Percentiles rank a stretch among this genome's conserved stretches.
Conservation (phyloP, 2,888 invertebrate species). For the Drosophila fulvimacula region DNA sequence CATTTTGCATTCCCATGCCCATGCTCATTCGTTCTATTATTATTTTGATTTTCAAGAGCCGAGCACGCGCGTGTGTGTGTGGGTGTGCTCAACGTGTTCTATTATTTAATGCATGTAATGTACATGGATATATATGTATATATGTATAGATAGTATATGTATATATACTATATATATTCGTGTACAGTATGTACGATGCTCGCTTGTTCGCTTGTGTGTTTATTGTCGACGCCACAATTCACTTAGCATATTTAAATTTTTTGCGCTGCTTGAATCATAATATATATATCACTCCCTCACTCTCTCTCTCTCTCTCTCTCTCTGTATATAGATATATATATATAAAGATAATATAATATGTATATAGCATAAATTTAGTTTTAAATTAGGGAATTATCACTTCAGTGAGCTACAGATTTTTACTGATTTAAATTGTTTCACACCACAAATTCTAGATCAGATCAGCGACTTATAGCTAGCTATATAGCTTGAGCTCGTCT, state of each 20-base stretch:
- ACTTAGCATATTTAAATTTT: slow-evolving; percentile 78
- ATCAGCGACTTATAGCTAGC: slow-evolving; percentile 7
- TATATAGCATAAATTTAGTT: slow-evolving; percentile 5
- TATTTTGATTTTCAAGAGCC: slow-evolving; percentile 53
- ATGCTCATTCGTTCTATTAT: slow-evolving; percentile 38
- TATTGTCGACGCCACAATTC: slow-evolving; percentile 64
- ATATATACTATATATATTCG: slow-evolving; percentile 14
- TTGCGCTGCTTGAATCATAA: slow-evolving; percentile 61
- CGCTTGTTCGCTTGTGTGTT: slow-evolving; percentile 28
- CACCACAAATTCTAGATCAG: slow-evolving; percentile 1
- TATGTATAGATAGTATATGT: slow-evolving; percentile 7
- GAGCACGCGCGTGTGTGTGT: not conserved
- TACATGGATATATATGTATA: slow-evolving; percentile 9
- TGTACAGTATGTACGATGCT: slow-evolving; percentile 3
- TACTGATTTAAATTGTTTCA: slow-evolving; percentile 8
- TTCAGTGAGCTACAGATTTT: slow-evolving; percentile 2
- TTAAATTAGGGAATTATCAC: slow-evolving; percentile 24
- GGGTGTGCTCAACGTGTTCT: slow-evolving; percentile 54
- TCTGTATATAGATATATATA: not conserved
- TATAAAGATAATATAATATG: not conserved
- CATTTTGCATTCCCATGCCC: not conserved
- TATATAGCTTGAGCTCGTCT: not conserved
- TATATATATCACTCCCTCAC: slow-evolving; percentile 4
- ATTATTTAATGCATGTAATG: slow-evolving; percentile 60
- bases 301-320: not conserved